phyloP scores from a whole-genome alignment of 2,888 invertebrate genomes.

The Cerastis leucographa region DNA sequence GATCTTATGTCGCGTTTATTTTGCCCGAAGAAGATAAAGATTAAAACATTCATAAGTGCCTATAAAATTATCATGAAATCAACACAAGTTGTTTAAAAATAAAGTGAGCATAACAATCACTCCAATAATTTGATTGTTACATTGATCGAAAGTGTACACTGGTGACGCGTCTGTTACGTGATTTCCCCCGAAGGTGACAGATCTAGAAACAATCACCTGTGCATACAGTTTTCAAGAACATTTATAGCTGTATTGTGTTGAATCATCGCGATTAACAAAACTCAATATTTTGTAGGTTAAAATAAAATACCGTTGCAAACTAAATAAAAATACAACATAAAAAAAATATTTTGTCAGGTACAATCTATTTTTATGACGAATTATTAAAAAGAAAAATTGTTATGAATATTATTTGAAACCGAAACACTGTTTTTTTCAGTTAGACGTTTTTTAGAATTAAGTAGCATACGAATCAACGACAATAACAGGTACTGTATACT shows the following conservation, averaged over 20 bases:
- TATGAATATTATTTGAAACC: not conserved
- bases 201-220: slow-evolving; percentile 62
- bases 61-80: slow-evolving; percentile 1
- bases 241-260: slow-evolving; percentile 43
- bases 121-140: slow-evolving; percentile 46
- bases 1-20: not conserved
- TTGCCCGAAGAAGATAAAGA: not conserved
- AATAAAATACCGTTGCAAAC: not conserved
- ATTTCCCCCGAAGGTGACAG: slow-evolving; percentile 62
- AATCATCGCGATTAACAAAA: slow-evolving; percentile 38
- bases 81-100: slow-evolving; percentile 23
- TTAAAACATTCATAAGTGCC: not conserved
- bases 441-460: not conserved
- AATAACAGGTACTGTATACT: not conserved
- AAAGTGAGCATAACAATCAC: slow-evolving; percentile 25
- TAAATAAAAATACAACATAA: not conserved
- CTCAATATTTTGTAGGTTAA: slow-evolving; percentile 21
- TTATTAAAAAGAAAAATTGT: not conserved
- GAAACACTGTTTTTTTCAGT: not conserved
- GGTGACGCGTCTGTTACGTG: slow-evolving; percentile 59
- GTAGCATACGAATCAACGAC: not conserved
- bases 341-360: not conserved
- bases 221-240: slow-evolving; percentile 54
- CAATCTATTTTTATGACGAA: too few relatives aligned
- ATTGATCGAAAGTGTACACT: slow-evolving; percentile 51